Conservation (phyloP, 2,888 invertebrate species). For the Eupithecia subumbrata region DNA sequence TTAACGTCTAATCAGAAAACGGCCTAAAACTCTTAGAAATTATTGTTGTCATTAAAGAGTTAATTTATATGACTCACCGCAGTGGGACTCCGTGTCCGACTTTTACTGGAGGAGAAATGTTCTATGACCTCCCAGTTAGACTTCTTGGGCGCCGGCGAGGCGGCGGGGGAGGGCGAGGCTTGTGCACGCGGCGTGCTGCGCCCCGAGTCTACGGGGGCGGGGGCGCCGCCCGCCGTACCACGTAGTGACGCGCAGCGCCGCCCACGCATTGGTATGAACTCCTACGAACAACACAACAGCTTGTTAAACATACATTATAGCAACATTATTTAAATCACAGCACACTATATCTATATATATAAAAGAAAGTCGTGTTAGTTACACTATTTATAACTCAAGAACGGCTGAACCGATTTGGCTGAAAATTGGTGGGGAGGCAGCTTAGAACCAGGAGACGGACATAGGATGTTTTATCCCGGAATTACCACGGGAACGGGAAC, state of each 20-base stretch:
- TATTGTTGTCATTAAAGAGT: neutral
- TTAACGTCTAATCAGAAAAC: no score
- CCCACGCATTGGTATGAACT: conserved; percentile 82
- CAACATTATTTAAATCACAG: no score
- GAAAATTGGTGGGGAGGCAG: no score
- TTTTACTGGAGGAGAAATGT: conserved; percentile 88
- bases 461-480: no score
- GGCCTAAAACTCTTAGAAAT: neutral
- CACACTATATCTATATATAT: no score
- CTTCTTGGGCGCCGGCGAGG: conserved; percentile 86
- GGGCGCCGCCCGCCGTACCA: conserved; percentile 77
- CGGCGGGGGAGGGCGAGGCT: conserved; percentile 82
- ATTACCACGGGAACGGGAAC: no score
- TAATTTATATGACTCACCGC: conserved; percentile 60
- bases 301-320: neutral
- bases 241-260: conserved; percentile 85
- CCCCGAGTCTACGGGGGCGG: conserved; percentile 70
- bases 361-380: no score
- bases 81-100: conserved; percentile 79
- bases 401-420: no score
- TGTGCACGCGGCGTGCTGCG: conserved; percentile 74
- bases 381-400: no score
- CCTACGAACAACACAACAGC: conserved; percentile 67
- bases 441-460: no score
- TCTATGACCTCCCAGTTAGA: conserved; percentile 97